Conservation (phyloP, 2,797 vertebrate species). For the Manis crassicaudata region DNA sequence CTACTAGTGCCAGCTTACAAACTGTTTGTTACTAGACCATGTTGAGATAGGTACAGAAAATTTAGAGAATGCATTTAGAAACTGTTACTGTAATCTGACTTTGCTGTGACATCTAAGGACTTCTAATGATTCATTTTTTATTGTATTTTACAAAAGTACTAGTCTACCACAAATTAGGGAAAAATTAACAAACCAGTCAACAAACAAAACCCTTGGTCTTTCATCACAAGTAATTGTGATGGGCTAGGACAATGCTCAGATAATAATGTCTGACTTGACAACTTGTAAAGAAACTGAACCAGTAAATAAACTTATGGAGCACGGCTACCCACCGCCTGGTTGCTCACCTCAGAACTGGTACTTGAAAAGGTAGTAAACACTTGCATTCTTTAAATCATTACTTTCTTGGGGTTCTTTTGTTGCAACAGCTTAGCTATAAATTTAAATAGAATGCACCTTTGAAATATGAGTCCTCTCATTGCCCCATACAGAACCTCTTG, state of each 20-base stretch:
- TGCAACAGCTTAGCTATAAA: conserved; percentile 20
- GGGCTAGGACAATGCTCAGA: background rate
- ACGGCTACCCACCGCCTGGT: background rate
- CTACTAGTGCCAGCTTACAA: background rate
- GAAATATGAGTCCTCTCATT: background rate
- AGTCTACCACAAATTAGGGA: background rate
- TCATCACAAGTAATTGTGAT: conserved; percentile 7
- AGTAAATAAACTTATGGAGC: conserved; percentile 8
- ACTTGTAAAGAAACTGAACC: background rate
- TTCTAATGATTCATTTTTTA: conserved; percentile 34
- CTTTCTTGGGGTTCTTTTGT: background rate
- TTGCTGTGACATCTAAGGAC: background rate
- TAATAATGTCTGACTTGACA: background rate
- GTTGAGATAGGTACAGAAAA: background rate
- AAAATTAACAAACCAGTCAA: conserved; percentile 10
- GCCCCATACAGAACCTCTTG: background rate
- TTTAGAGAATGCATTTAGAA: background rate
- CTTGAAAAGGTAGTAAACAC: conserved; percentile 21
- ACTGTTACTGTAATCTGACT: background rate
- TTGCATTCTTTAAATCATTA: conserved; percentile 1
- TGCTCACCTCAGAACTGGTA: background rate
- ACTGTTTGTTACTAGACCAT: background rate
- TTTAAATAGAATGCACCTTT: background rate
- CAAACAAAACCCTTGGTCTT: background rate
- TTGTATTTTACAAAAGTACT: background rate